Evolutionary conservation across 2,113 vertebrate species (phyloP).

Genomic region (Cheilinus undulatus): DNA sequence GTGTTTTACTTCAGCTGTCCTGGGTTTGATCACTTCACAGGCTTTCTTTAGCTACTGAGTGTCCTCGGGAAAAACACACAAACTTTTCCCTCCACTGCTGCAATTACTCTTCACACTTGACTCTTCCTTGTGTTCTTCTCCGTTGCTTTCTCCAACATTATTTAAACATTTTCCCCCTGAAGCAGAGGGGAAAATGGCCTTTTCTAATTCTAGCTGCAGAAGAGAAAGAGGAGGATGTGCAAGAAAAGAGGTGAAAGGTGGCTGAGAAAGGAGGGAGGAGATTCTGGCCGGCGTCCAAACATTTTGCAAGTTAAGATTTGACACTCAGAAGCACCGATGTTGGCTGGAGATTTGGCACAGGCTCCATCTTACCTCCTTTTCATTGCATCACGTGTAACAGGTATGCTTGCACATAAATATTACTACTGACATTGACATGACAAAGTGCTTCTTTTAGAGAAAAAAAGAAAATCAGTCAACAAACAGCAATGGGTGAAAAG

Average conservation of each 20-base stretch:
- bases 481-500: slow-evolving; percentile 21
- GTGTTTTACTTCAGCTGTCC: slow-evolving; percentile 36
- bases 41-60: not conserved
- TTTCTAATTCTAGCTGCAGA: not conserved
- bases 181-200: not conserved
- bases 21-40: slow-evolving; percentile 12
- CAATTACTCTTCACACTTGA: slow-evolving; percentile 12
- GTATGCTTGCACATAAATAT: not conserved
- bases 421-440: not conserved
- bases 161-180: not conserved
- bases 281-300: slow-evolving; percentile 53
- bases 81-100: slow-evolving; percentile 28
- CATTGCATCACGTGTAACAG: slow-evolving; percentile 1
- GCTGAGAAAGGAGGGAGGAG: slow-evolving; percentile 50
- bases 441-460: slow-evolving; percentile 9
- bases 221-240: slow-evolving; percentile 19
- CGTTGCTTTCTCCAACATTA: slow-evolving; percentile 17
- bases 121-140: slow-evolving; percentile 30
- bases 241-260: slow-evolving; percentile 62
- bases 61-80: slow-evolving; percentile 13
- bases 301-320: slow-evolving; percentile 62
- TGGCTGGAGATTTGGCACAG: slow-evolving; percentile 6
- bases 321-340: slow-evolving; percentile 30
- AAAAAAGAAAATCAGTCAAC: slow-evolving; percentile 8
- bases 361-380: slow-evolving; percentile 23